phyloP scores from a whole-genome alignment of 2,113 vertebrate species.

The Cercopithecus mona region DNA sequence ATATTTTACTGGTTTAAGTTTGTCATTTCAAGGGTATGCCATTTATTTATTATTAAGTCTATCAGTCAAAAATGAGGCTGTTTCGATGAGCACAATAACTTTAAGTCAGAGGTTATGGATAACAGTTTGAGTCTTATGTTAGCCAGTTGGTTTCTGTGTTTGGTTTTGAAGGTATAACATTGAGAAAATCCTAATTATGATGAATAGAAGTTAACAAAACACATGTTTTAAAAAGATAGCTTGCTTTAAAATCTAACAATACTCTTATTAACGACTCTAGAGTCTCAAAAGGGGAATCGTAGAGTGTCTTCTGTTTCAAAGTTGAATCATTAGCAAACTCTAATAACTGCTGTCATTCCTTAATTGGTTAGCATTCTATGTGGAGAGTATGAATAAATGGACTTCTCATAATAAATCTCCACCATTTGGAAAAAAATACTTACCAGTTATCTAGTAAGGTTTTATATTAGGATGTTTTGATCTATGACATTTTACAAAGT shows the following conservation, averaged over 20 bases:
- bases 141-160: neutral
- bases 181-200: neutral
- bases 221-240: neutral
- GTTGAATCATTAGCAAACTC: conserved; percentile 10
- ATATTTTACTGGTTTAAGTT: neutral
- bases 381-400: neutral
- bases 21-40: conserved; percentile 1
- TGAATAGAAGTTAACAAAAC: neutral
- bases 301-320: neutral
- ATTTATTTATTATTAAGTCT: neutral
- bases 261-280: neutral
- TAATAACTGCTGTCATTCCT: neutral
- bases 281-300: neutral
- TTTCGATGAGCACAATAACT: neutral
- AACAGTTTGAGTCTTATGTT: neutral
- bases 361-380: neutral
- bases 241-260: neutral
- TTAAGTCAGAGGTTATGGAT: neutral
- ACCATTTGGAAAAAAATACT: neutral
- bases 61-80: neutral
- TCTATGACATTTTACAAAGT: neutral
- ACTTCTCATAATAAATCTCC: neutral
- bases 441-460: neutral
- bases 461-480: neutral
- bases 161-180: neutral